Percentiles rank a stretch among this genome's conserved stretches.
phyloP scores from a whole-genome alignment of 2,888 invertebrate genomes.

The Lycia hirtaria region DNA sequence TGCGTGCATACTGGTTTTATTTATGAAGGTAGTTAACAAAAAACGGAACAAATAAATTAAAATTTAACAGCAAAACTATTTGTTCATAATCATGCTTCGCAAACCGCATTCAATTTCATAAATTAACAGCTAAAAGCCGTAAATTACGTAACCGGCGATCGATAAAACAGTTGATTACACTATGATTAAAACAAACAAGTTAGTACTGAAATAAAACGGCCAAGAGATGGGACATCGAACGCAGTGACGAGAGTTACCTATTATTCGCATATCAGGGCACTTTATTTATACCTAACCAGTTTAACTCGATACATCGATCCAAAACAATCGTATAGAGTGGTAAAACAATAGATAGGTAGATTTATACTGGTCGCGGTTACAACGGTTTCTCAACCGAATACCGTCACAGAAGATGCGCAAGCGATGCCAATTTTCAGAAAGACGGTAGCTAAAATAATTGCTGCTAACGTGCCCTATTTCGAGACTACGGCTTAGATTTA shows the following conservation, averaged over 20 bases:
- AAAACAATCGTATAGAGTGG: background rate
- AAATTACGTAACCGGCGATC: conserved; percentile 11
- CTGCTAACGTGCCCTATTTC: conserved; percentile 83
- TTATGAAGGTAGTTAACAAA: background rate
- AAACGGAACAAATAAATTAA: background rate
- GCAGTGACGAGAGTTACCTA: conserved; percentile 71
- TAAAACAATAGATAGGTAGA: conserved; percentile 51
- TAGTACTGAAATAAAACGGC: conserved; percentile 31
- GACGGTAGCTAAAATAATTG: conserved; percentile 84
- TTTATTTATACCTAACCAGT: conserved; percentile 76
- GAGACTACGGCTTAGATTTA: conserved; percentile 77
- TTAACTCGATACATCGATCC: conserved; percentile 60
- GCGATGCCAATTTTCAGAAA: conserved; percentile 85
- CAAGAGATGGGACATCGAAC: conserved; percentile 29
- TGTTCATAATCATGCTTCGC: background rate
- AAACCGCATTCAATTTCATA: background rate
- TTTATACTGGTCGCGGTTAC: conserved; percentile 62
- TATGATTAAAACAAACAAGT: conserved; percentile 27
- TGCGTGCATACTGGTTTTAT: too few species aligned
- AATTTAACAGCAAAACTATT: conserved; percentile 1
- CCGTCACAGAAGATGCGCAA: conserved; percentile 81
- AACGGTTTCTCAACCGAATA: conserved; percentile 84
- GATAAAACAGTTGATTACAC: conserved; percentile 41
- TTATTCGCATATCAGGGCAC: conserved; percentile 81
- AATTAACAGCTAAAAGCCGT: background rate